Percentiles rank a stretch among this genome's conserved stretches.
These are phyloP conservation scores for Babylonia areolata DNA, from an alignment of 1,140 invertebrate genomes.

Conservation along the genomic window DNA sequence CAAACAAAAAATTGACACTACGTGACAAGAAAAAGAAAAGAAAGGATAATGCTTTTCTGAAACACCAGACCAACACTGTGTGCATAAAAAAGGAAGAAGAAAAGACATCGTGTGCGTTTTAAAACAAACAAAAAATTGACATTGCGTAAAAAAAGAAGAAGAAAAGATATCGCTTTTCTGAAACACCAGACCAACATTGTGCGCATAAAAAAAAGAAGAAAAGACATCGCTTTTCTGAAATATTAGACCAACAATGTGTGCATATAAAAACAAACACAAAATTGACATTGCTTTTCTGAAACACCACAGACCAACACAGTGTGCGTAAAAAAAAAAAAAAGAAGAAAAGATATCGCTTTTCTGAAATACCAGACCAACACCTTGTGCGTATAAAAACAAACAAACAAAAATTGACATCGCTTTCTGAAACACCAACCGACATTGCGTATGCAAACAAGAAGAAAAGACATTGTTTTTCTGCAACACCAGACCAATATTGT, in stretches of 20 bases:
- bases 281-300: not conserved
- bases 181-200: no score
- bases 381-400: not conserved
- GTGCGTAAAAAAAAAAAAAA: not conserved
- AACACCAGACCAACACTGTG: no score
- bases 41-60: not conserved
- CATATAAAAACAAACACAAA: not conserved
- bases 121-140: not conserved
- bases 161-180: no score
- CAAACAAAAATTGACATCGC: not conserved
- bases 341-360: not conserved
- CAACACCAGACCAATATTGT: no score
- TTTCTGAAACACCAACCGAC: not conserved
- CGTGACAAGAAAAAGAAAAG: not conserved
- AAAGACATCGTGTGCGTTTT: not conserved
- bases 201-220: no score
- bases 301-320: no score
- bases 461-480: no score
- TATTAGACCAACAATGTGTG: no score
- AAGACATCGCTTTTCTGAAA: no score
- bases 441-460: no score
- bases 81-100: not conserved
- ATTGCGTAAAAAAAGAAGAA: no score
- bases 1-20: not conserved
- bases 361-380: no score